These are phyloP conservation scores for Eira barbara DNA, from an alignment of 2,113 vertebrate genomes.

Conservation along the genomic window DNA sequence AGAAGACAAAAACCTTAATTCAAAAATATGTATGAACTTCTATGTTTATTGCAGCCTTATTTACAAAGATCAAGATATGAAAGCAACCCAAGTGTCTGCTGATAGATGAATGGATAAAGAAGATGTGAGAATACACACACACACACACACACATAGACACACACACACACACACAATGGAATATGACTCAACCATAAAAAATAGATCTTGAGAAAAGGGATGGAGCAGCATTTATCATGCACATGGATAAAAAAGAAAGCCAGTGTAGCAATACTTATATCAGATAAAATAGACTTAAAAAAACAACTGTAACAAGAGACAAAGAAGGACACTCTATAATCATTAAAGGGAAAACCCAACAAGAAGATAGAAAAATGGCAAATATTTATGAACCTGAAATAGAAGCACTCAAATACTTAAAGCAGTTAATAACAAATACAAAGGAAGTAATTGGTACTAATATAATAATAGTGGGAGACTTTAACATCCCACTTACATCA, in stretches of 20 bases:
- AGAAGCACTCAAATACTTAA: background rate
- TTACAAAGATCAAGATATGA: too few relatives aligned
- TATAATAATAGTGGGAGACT: background rate
- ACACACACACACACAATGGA: too few relatives aligned
- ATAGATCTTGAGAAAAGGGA: background rate
- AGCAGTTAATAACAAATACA: background rate
- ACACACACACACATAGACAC: too few relatives aligned
- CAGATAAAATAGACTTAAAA: background rate
- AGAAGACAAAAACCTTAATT: background rate
- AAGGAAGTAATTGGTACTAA: background rate
- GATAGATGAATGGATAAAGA: too few relatives aligned
- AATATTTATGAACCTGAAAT: background rate
- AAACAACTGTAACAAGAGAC: background rate
- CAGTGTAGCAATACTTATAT: background rate
- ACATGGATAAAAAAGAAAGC: background rate
- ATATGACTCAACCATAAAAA: background rate
- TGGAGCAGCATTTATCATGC: background rate
- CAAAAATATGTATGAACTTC: background rate
- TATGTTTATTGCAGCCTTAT: too few relatives aligned
- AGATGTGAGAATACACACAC: too few relatives aligned
- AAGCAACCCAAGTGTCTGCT: too few relatives aligned
- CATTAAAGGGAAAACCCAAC: background rate
- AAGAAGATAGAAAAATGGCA: background rate
- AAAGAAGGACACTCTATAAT: background rate
- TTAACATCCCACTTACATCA: background rate